phyloP scores from a whole-genome alignment of 1,140 invertebrate species.

The Pissodes strobi region DNA sequence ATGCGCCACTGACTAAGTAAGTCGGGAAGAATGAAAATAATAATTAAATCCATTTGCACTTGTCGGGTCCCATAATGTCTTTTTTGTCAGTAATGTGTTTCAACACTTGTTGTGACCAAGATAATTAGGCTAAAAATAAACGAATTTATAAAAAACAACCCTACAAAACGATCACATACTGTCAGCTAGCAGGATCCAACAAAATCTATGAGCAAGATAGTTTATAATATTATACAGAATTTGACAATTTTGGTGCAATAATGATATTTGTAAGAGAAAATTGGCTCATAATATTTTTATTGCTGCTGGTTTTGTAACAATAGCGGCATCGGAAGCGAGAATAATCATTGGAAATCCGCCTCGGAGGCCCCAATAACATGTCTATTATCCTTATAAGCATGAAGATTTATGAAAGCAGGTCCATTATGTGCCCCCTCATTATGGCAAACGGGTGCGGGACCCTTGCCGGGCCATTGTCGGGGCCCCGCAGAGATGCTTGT shows the following conservation, averaged over 20 bases:
- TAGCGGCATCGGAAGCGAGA: neutral
- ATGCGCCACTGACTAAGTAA: constrained; percentile 7
- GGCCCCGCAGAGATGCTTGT: too few species aligned
- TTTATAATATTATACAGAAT: too few species aligned
- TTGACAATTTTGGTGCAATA: too few species aligned
- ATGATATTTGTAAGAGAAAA: too few species aligned
- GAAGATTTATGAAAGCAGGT: constrained; percentile 13
- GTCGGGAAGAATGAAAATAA: too few species aligned
- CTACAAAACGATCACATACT: too few species aligned
- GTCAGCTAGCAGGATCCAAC: too few species aligned
- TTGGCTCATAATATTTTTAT: too few species aligned
- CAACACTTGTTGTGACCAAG: constrained; percentile 6
- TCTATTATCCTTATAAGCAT: constrained; percentile 1
- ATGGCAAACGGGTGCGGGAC: constrained; percentile 17
- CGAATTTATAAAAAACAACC: too few species aligned
- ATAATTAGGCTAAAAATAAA: constrained; percentile 4
- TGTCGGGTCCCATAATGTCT: constrained; percentile 10
- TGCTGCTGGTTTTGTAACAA: neutral
- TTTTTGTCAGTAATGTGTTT: neutral
- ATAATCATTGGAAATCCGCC: constrained; percentile 16
- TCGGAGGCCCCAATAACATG: constrained; percentile 7
- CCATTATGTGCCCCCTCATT: neutral
- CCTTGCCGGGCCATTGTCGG: constrained; percentile 20
- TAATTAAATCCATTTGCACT: constrained; percentile 7
- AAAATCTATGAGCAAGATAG: too few species aligned